Base-by-base conservation (phyloP, 2,888 invertebrate genomes). In the Diplolepis rosae region DNA sequence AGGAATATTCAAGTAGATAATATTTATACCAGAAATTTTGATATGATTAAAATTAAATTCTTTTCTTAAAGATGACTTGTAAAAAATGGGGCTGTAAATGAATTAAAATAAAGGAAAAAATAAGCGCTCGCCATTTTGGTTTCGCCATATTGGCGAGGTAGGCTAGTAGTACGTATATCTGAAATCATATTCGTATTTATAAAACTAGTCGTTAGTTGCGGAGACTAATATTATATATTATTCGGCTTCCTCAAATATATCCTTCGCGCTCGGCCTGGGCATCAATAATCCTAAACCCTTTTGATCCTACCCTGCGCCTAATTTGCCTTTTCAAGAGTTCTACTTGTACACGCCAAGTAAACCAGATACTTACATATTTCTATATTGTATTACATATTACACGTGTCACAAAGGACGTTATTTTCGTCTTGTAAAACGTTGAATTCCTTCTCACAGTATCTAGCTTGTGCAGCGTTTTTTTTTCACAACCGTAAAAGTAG, bases 391-490 rank as follows among this genome's bases (percentile, higher is more conserved):
- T 76, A 73, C 75, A 69, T 75, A 77, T 70, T 50, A 79, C 77
- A 77, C 76, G 69, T 77, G 72, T 73, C 76, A 74, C 74, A 73
- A 74, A 71, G 66, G 72, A 75, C 75, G 76, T 76, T 70, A 69
- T 78, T 79, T 82, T 81, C 82, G 80, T 84, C 80, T 83, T 84
- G 85, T 86, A 85, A 86, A 84, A 86, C 83, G 84, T 87, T 87
- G 85, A 78, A 78, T 73, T 83, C 84, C 85, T 84, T 85, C 84
- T 86, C 87, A 87, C 87, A 87, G 88, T 88, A 88, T 87, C 82
- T 88, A 87, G 88, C 88, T 88, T 88, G 82, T 88, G 88, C 88
- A 88, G 88, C 88, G 86, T 88, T 87, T 85, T 83, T n/a, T n/a
- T 87, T 85, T 84, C 85, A 87, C 85, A 85, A 88, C 83, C 80